These are phyloP conservation scores for Notocelia uddmanniana DNA, from an alignment of 2,888 invertebrate species.

Conservation along the genomic window DNA sequence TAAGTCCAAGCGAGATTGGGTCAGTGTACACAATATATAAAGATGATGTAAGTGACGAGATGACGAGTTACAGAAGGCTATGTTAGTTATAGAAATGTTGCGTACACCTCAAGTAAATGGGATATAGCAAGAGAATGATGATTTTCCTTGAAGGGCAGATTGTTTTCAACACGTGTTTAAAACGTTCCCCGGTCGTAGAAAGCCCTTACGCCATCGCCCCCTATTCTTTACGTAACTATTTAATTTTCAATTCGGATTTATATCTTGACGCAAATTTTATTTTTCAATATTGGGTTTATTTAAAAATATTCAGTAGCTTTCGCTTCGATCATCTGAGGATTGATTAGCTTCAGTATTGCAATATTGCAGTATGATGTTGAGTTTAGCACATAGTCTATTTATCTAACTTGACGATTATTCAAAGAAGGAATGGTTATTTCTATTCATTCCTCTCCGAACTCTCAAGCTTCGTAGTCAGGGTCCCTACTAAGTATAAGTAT, in stretches of 20 bases:
- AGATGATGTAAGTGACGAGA: not conserved
- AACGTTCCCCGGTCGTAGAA: slow-evolving; percentile 1
- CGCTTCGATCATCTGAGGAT: not conserved
- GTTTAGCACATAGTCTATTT: not conserved
- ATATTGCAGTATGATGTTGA: not conserved
- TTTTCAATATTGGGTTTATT: not conserved
- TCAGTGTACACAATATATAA: no score
- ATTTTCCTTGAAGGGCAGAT: slow-evolving; percentile 37
- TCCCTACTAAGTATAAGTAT: no score
- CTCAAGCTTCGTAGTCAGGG: no score
- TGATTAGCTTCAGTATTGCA: not conserved
- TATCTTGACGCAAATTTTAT: slow-evolving; percentile 17
- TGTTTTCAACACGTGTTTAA: slow-evolving; percentile 24
- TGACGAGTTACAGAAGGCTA: not conserved
- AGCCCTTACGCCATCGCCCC: not conserved
- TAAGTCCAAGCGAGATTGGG: no score
- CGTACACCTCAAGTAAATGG: not conserved
- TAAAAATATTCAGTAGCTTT: not conserved
- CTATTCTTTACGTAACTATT: slow-evolving; percentile 26
- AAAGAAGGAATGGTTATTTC: no score
- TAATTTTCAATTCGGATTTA: slow-evolving; percentile 23
- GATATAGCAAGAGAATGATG: not conserved
- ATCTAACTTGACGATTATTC: not conserved
- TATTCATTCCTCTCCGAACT: no score
- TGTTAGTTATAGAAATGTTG: not conserved